Conservation (phyloP, 2,797 vertebrate genomes). For the Dermochelys coriacea region DNA sequence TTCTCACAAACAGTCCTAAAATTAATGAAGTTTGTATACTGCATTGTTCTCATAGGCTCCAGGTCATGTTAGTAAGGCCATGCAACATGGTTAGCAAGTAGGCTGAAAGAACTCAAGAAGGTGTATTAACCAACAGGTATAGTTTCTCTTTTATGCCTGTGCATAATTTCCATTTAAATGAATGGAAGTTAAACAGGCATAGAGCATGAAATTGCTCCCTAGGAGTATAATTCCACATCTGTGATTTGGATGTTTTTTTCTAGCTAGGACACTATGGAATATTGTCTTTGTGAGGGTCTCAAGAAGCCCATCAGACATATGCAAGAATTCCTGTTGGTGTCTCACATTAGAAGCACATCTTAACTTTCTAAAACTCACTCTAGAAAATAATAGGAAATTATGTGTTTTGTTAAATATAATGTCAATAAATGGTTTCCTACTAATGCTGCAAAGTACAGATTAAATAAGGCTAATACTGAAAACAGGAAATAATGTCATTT, state of each 20-base stretch:
- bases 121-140: not conserved
- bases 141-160: not conserved
- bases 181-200: not conserved
- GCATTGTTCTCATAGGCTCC: not conserved
- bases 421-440: not conserved
- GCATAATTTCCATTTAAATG: not conserved
- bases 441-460: not conserved
- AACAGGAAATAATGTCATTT: not conserved
- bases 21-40: not conserved
- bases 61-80: slow-evolving; percentile 63
- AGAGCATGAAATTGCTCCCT: not conserved
- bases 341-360: not conserved
- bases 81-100: slow-evolving; percentile 59
- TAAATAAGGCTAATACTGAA: not conserved
- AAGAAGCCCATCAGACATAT: not conserved
- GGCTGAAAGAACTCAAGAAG: accelerated
- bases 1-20: not conserved
- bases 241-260: not conserved
- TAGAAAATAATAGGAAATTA: not conserved
- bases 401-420: not conserved
- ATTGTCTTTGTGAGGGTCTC: not conserved
- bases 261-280: not conserved
- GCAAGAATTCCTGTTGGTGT: not conserved
- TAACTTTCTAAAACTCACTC: not conserved
- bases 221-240: not conserved